These are phyloP conservation scores for Sapayoa aenigma DNA, from an alignment of 2,113 vertebrate species.

Conservation along the genomic window DNA sequence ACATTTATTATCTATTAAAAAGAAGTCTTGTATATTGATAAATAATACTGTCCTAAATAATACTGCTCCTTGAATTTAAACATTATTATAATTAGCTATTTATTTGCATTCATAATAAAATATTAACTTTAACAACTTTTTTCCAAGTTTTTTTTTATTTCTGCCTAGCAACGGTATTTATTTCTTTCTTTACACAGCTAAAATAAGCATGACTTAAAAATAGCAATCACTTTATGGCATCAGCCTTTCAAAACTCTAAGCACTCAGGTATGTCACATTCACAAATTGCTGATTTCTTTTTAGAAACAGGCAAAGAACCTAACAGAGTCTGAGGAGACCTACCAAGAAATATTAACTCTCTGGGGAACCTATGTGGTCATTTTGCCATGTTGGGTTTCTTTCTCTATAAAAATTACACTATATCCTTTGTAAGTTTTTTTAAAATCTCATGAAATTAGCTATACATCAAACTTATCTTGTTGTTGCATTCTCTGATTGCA, in stretches of 20 bases:
- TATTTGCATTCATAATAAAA: background rate
- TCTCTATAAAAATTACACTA: background rate
- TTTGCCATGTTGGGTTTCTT: background rate
- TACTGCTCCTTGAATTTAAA: background rate
- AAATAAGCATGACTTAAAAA: background rate
- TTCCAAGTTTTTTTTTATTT: background rate
- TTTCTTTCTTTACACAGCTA: background rate
- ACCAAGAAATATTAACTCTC: background rate
- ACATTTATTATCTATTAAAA: background rate
- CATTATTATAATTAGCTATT: background rate
- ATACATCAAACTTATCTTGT: background rate
- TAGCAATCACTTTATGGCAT: background rate
- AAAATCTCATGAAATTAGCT: background rate
- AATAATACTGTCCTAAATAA: background rate
- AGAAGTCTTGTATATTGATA: background rate
- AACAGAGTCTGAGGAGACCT: background rate
- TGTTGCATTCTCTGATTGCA: background rate
- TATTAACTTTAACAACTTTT: background rate
- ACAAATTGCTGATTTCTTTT: background rate
- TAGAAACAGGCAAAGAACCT: background rate
- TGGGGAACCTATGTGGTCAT: background rate
- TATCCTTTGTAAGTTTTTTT: background rate
- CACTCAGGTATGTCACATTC: background rate
- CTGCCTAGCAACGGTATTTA: background rate
- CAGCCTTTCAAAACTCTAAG: background rate